Evolutionary conservation across 2,888 invertebrate species (phyloP).

Genomic region (Microchrysa polita): DNA sequence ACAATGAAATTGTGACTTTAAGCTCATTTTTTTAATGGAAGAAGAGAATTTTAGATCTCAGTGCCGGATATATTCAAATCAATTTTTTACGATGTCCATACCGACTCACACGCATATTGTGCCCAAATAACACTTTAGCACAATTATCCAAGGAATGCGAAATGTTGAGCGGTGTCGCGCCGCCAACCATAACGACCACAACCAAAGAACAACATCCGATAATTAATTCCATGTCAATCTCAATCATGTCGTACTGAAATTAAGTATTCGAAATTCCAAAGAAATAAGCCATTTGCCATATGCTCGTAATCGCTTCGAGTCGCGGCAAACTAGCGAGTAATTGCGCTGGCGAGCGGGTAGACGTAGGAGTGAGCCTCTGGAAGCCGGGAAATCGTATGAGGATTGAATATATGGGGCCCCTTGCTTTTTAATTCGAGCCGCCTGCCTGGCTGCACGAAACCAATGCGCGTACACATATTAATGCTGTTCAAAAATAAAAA

Average conservation of each 20-base stretch:
- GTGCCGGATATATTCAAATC: too few relatives aligned
- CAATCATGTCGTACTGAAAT: slow-evolving; percentile 32
- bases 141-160: slow-evolving; percentile 19
- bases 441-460: background rate
- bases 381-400: background rate
- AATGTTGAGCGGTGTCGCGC: slow-evolving; percentile 10
- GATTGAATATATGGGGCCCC: background rate
- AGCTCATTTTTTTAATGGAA: too few relatives aligned
- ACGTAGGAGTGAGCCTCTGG: slow-evolving; percentile 2
- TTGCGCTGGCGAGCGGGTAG: slow-evolving; percentile 26
- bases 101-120: slow-evolving; percentile 6
- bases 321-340: slow-evolving; percentile 21
- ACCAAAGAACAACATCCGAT: slow-evolving; percentile 28
- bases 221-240: slow-evolving; percentile 39
- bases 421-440: background rate
- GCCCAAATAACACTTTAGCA: slow-evolving; percentile 18
- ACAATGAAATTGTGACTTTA: too few relatives aligned
- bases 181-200: slow-evolving; percentile 14
- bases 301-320: slow-evolving; percentile 21
- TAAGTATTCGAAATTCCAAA: slow-evolving; percentile 38
- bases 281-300: slow-evolving; percentile 33
- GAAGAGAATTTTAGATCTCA: too few relatives aligned
- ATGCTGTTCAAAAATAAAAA: slow-evolving; percentile 2
- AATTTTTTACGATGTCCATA: background rate
- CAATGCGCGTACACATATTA: slow-evolving; percentile 14